Conservation (phyloP, 2,113 vertebrate species). For the Nothoprocta pentlandii region DNA sequence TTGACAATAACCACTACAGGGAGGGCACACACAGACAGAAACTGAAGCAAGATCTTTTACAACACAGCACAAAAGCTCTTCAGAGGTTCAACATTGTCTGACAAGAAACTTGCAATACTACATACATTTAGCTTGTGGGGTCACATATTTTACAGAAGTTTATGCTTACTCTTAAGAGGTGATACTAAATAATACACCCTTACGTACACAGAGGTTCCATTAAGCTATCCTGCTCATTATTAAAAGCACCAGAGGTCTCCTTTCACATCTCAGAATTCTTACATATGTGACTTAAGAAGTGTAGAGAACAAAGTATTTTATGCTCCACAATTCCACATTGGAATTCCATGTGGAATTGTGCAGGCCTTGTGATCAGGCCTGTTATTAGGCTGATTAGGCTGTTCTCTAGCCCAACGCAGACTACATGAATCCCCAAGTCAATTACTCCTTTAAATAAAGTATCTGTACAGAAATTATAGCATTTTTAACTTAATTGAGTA, state of each 20-base stretch:
- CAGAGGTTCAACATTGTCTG: neutral
- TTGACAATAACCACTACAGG: neutral
- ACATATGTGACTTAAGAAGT: rapidly evolving
- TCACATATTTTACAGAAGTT: neutral
- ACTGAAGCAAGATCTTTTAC: neutral
- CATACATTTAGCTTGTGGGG: neutral
- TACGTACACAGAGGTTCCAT: neutral
- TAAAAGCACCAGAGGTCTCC: neutral
- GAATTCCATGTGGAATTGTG: too few relatives aligned
- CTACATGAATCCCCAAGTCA: neutral
- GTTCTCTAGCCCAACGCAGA: neutral
- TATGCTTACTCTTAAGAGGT: neutral
- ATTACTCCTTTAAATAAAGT: neutral
- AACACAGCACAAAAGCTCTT: neutral
- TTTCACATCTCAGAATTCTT: neutral
- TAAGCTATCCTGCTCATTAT: neutral
- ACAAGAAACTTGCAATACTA: neutral
- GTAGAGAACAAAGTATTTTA: neutral
- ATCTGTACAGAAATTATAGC: neutral
- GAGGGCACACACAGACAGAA: neutral
- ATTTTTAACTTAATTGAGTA: neutral
- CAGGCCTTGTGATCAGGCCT: neutral
- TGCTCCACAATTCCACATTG: neutral
- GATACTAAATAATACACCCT: neutral
- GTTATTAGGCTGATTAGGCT: neutral